Evolutionary conservation across 2,888 invertebrate genomes (phyloP), one percentile per base, ranked within the genome.

Genomic region (Andrena camellia): DNA sequence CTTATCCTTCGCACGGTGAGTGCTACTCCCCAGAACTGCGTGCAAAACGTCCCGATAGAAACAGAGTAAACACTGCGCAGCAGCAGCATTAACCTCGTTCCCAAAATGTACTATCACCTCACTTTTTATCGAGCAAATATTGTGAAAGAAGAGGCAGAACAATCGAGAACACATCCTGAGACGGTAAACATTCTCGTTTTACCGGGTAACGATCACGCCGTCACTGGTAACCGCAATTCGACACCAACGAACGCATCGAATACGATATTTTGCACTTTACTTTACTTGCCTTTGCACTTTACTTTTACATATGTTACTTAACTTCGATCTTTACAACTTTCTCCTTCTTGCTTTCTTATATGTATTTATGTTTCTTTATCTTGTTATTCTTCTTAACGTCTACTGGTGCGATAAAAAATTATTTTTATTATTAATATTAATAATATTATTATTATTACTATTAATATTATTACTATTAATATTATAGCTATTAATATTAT

Each of bases 211-310:
- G 29, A 31, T 26, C 23, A 10, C 20, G 7, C 48, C 48, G 48
- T 50, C 42, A 60, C 31, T 50, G 60, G 70, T 13, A 50, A 50
- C 60, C 60, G 20, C 70, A 60, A 70, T 60, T 70, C 60, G 48
- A 48, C 48, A 42, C 42, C 59, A 60, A 70, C 48, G 42, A 35
- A 52, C 62, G 31, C 62, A 17, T 50, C n/a, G 29, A 42, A 31
- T 62, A 50, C 63, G 33, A 71, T 63, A 31, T 63, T 71, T 17
- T 42, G 42, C 42, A 42, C 42, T 42, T 42, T 42, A 42, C 42
- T 42, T 42, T 42, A 42, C 13, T 13, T 13, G 13, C 42, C 42
- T 42, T 42, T 42, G 42, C 42, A 42, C 42, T 42, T 42, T 17
- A 42, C 17, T 42, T 42, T 17, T 42, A 42, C 42, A 42, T 42